These are phyloP conservation scores for Adelphocoris suturalis DNA, from an alignment of 2,888 invertebrate species.

Conservation along the genomic window DNA sequence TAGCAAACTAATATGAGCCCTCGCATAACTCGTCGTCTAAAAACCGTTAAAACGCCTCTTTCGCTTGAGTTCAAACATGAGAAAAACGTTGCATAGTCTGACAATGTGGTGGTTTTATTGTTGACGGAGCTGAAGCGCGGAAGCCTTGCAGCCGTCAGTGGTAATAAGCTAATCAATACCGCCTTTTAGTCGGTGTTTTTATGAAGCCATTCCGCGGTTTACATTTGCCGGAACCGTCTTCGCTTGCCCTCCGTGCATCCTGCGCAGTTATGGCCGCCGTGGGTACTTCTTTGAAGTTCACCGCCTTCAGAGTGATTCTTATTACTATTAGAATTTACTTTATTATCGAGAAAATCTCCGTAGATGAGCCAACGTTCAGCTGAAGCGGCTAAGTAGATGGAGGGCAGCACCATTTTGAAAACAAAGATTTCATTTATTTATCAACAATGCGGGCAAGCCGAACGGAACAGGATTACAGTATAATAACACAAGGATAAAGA, in stretches of 20 bases:
- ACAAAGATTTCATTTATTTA: too few species aligned
- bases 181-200: slow-evolving; percentile 19
- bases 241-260: background rate
- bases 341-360: background rate
- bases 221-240: slow-evolving; percentile 9
- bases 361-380: background rate
- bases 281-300: slow-evolving; percentile 20
- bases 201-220: slow-evolving; percentile 32
- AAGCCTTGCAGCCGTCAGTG: slow-evolving; percentile 6
- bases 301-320: slow-evolving; percentile 2
- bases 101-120: background rate
- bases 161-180: slow-evolving; percentile 27
- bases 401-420: too few species aligned
- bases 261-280: background rate
- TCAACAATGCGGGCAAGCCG: too few species aligned
- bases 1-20: too few species aligned
- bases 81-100: background rate
- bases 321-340: background rate
- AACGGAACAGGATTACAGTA: too few species aligned
- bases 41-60: background rate
- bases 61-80: background rate
- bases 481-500: too few species aligned
- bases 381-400: background rate
- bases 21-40: background rate
- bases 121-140: background rate